Percentiles rank a stretch among this genome's conserved stretches.
Evolutionary conservation across 1,140 invertebrate species (phyloP).

Genomic region (Tetramorium parvispinum): DNA sequence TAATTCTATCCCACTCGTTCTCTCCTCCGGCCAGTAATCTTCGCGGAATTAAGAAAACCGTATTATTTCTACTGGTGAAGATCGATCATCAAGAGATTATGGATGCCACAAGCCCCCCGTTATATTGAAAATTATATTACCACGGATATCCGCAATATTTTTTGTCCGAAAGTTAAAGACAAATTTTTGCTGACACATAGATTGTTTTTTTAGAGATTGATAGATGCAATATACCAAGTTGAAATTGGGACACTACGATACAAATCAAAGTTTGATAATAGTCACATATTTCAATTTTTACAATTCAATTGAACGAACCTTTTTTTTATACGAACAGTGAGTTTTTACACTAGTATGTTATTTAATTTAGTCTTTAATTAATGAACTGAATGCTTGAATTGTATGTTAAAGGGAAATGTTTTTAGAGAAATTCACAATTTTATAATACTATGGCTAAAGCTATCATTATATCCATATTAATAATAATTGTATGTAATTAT

Average conservation of each 20-base stretch:
- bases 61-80: slow-evolving; percentile 17
- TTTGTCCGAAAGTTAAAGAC: neutral
- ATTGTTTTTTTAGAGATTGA: neutral
- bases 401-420: neutral
- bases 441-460: neutral
- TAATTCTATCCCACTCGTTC: slow-evolving; percentile 56
- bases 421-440: neutral
- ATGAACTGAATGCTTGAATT: neutral
- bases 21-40: slow-evolving; percentile 27
- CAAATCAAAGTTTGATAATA: slow-evolving; percentile 17
- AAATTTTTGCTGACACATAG: neutral
- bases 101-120: neutral
- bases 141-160: neutral
- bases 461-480: neutral
- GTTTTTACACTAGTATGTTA: neutral
- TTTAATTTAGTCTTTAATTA: slow-evolving; percentile 4
- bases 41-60: slow-evolving; percentile 53
- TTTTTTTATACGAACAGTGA: neutral
- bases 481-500: neutral
- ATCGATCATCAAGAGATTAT: slow-evolving; percentile 40
- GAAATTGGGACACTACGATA: neutral
- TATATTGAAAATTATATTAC: slow-evolving; percentile 33
- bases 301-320: neutral
- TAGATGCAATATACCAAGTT: neutral
- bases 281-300: slow-evolving; percentile 6